phyloP scores from a whole-genome alignment of 2,797 vertebrate species.

The Sebastolobus alascanus region DNA sequence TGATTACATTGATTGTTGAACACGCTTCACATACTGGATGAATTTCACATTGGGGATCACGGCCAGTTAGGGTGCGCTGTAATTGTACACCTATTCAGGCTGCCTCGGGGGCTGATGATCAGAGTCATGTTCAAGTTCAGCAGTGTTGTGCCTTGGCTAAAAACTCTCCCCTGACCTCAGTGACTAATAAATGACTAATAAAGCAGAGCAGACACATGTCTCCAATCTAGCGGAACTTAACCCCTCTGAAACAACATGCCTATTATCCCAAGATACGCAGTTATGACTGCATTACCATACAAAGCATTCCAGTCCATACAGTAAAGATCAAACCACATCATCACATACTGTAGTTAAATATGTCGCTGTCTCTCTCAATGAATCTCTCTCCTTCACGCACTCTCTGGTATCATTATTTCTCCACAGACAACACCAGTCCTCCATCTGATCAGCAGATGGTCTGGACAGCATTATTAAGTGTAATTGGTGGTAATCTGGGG shows the following conservation, averaged over 20 bases:
- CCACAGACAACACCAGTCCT: slow-evolving; percentile 51
- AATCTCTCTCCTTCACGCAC: slow-evolving; percentile 47
- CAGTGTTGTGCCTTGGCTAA: slow-evolving; percentile 75
- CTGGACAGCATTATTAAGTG: slow-evolving; percentile 82
- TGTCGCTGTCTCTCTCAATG: slow-evolving; percentile 64
- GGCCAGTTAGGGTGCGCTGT: slow-evolving; percentile 59
- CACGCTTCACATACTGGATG: slow-evolving; percentile 60
- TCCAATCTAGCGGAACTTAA: slow-evolving; percentile 75
- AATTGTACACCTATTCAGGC: slow-evolving; percentile 67
- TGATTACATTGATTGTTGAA: slow-evolving; percentile 70
- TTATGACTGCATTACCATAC: slow-evolving; percentile 71
- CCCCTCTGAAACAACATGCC: slow-evolving; percentile 66
- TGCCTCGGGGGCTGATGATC: slow-evolving; percentile 70
- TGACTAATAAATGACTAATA: slow-evolving; percentile 84
- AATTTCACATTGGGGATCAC: slow-evolving; percentile 47
- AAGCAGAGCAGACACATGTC: slow-evolving; percentile 78
- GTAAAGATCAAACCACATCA: slow-evolving; percentile 72
- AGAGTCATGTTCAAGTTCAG: slow-evolving; percentile 70
- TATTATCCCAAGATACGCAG: slow-evolving; percentile 67
- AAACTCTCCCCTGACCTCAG: slow-evolving; percentile 71
- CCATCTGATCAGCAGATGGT: slow-evolving; percentile 89
- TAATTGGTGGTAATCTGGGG: slow-evolving; percentile 88
- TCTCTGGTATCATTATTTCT: slow-evolving; percentile 53
- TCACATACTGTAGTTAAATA: slow-evolving; percentile 53
- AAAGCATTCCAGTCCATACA: slow-evolving; percentile 67